phyloP scores from a whole-genome alignment of 2,888 invertebrate genomes.

The Chalcosyrphus nemorum region DNA sequence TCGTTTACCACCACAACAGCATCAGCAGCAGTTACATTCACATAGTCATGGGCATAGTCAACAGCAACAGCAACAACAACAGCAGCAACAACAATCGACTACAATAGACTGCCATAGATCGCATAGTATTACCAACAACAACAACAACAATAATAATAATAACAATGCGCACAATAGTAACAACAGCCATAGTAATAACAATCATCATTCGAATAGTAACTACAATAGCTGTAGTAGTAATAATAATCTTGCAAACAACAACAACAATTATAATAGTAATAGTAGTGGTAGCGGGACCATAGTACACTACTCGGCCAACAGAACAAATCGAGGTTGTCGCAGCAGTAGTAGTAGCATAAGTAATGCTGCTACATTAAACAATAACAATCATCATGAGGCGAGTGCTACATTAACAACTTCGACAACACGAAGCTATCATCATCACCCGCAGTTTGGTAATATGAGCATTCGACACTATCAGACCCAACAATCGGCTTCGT shows the following conservation, averaged over 20 bases:
- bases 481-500: slow-evolving; percentile 38
- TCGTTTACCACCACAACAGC: slow-evolving; percentile 85
- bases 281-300: slow-evolving; percentile 75
- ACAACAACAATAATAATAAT: slow-evolving; percentile 73
- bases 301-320: slow-evolving; percentile 69
- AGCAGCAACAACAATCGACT: slow-evolving; percentile 73
- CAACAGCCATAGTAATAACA: slow-evolving; percentile 65
- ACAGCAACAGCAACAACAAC: slow-evolving; percentile 74
- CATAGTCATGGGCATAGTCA: too few species aligned
- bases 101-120: slow-evolving; percentile 73
- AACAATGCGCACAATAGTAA: slow-evolving; percentile 65
- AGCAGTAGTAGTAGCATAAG: slow-evolving; percentile 67
- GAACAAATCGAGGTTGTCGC: slow-evolving; percentile 46
- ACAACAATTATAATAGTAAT: slow-evolving; percentile 69
- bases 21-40: slow-evolving; percentile 60
- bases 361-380: slow-evolving; percentile 71
- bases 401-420: slow-evolving; percentile 57
- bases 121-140: slow-evolving; percentile 73
- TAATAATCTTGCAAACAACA: slow-evolving; percentile 73
- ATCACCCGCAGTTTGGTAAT: slow-evolving; percentile 81
- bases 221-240: slow-evolving; percentile 69
- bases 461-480: slow-evolving; percentile 79
- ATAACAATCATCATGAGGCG: slow-evolving; percentile 72
- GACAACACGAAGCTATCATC: slow-evolving; percentile 77
- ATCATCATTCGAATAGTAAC: slow-evolving; percentile 55